phyloP scores from a whole-genome alignment of 2,888 invertebrate genomes.

The Eretmocerus hayati region DNA sequence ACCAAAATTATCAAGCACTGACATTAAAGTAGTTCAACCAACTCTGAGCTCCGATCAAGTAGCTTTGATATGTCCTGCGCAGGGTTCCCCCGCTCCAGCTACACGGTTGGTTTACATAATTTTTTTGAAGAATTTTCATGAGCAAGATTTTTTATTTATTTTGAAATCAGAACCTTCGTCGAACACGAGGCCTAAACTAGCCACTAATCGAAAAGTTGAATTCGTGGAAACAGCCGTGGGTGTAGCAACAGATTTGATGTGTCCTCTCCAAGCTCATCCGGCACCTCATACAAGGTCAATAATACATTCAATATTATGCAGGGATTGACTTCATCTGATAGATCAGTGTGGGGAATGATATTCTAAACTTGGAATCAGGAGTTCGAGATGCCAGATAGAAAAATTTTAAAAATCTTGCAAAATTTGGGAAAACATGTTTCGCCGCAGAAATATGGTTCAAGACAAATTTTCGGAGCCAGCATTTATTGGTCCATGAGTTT shows the following conservation, averaged over 20 bases:
- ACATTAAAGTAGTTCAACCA: constrained; percentile 45
- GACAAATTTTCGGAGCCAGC: no score
- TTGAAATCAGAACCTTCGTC: constrained; percentile 43
- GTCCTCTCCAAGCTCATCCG: constrained; percentile 73
- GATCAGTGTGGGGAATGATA: no score
- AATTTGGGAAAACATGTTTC: no score
- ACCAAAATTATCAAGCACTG: constrained; percentile 58
- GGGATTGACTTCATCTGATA: no score
- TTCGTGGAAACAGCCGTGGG: constrained; percentile 35
- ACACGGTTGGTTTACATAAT: constrained; percentile 40
- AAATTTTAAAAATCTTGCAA: neutral
- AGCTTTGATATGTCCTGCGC: constrained; percentile 51
- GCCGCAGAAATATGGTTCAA: no score
- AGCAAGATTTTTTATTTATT: neutral
- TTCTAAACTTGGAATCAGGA: no score
- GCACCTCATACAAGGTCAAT: constrained; percentile 47
- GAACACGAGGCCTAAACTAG: constrained; percentile 44
- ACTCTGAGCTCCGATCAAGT: constrained; percentile 34
- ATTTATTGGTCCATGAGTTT: no score
- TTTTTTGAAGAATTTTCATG: no score
- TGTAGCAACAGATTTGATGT: constrained; percentile 50
- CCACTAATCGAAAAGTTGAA: constrained; percentile 42
- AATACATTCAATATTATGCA: no score
- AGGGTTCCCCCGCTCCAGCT: constrained; percentile 51
- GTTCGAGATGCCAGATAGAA: no score